A percentile compares a stretch with the other conserved stretches of the same genome.
Evolutionary conservation across 2,888 invertebrate species (phyloP).

Genomic region (Protula sp.): DNA sequence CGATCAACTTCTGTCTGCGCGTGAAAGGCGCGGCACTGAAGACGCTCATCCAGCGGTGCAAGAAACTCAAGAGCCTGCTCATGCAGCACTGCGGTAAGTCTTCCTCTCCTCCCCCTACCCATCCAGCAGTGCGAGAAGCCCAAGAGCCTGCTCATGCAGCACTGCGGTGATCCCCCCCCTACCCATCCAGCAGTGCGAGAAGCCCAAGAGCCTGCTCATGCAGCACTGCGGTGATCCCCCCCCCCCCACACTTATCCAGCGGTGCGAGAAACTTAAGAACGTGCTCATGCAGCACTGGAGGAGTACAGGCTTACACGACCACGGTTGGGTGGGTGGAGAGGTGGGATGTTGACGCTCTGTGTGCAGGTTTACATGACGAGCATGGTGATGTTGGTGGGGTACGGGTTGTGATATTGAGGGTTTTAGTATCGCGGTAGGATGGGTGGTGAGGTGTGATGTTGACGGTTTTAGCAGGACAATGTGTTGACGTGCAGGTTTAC

Average conservation of each 20-base stretch:
- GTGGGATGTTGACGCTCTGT: too few relatives aligned
- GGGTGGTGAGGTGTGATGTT: too few relatives aligned
- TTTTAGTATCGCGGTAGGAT: too few relatives aligned
- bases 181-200: slow-evolving; percentile 72
- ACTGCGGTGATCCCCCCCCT: slow-evolving; percentile 69
- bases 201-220: slow-evolving; percentile 87
- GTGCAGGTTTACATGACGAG: too few relatives aligned
- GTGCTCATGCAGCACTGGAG: slow-evolving; percentile 96
- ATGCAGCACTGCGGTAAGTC: slow-evolving; percentile 78
- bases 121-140: slow-evolving; percentile 75
- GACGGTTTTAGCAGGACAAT: too few relatives aligned
- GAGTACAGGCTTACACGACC: too few relatives aligned
- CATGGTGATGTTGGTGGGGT: too few relatives aligned
- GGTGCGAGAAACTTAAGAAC: slow-evolving; percentile 71
- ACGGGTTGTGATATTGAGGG: too few relatives aligned
- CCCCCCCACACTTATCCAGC: slow-evolving; percentile 82
- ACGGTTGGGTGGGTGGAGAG: too few relatives aligned
- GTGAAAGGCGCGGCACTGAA: slow-evolving; percentile 95
- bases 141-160: slow-evolving; percentile 88
- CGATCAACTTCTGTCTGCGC: slow-evolving; percentile 94
- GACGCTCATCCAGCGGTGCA: slow-evolving; percentile 75
- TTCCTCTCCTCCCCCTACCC: too few relatives aligned
- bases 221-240: slow-evolving; percentile 73
- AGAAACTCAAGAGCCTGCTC: slow-evolving; percentile 79
- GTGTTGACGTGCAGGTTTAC: too few relatives aligned